Evolutionary conservation across 2,113 vertebrate genomes (phyloP).

Genomic region (Etheostoma cragini): DNA sequence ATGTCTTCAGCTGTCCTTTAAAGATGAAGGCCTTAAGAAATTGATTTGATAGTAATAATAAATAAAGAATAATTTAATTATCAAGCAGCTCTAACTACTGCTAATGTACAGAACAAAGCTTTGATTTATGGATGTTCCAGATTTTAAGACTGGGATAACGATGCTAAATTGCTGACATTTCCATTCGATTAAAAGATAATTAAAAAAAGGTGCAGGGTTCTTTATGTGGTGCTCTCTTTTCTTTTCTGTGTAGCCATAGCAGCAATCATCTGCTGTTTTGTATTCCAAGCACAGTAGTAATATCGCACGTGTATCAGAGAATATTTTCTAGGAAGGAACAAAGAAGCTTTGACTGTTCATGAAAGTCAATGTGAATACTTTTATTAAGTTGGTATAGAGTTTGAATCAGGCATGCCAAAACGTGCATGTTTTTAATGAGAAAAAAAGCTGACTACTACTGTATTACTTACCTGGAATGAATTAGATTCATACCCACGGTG

Average conservation of each 20-base stretch:
- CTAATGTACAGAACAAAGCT: background rate
- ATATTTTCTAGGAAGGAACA: background rate
- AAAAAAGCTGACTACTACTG: background rate
- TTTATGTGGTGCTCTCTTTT: background rate
- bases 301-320: background rate
- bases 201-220: background rate
- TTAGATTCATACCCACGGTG: background rate
- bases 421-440: background rate
- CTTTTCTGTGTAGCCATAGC: background rate
- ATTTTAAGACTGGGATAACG: background rate
- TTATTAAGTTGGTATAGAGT: too few relatives aligned
- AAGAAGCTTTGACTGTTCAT: background rate
- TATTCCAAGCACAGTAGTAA: background rate
- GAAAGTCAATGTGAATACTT: constrained; percentile 2
- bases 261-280: background rate
- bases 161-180: background rate
- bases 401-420: background rate
- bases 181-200: background rate
- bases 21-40: too few relatives aligned
- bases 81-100: background rate
- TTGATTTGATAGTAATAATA: background rate
- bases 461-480: background rate
- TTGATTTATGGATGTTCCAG: background rate
- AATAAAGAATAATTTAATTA: background rate
- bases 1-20: too few relatives aligned